These are phyloP conservation scores for Ptilorrhoa leucosticta DNA, from an alignment of 2,113 vertebrate species.

Conservation along the genomic window DNA sequence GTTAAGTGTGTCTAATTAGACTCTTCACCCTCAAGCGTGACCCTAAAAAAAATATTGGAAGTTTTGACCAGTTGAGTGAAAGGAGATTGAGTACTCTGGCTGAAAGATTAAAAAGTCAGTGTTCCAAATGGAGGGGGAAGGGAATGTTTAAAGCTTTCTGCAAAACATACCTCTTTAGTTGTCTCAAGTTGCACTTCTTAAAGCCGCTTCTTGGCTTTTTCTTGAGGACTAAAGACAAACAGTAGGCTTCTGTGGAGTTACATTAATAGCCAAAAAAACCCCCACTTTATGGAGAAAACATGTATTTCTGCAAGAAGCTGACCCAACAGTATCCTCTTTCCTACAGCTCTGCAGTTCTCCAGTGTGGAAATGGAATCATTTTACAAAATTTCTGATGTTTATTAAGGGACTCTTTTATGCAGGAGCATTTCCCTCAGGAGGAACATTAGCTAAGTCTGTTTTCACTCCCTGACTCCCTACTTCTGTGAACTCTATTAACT, in stretches of 20 bases:
- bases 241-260: neutral
- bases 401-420: neutral
- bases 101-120: neutral
- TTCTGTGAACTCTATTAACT: neutral
- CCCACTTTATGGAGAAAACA: neutral
- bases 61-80: neutral
- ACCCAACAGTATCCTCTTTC: neutral
- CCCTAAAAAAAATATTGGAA: neutral
- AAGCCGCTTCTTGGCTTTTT: neutral
- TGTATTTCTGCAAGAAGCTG: slow-evolving; percentile 11
- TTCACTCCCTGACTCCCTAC: neutral
- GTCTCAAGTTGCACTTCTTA: neutral
- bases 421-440: neutral
- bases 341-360: neutral
- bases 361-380: neutral
- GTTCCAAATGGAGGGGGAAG: neutral
- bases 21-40: neutral
- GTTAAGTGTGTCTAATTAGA: neutral
- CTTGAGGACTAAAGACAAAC: neutral
- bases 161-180: neutral
- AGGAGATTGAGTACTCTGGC: neutral
- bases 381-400: neutral
- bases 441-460: neutral
- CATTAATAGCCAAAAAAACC: neutral
- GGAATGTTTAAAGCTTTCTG: neutral